A percentile compares a stretch with the other conserved stretches of the same genome.
Evolutionary conservation across 2,888 invertebrate species (phyloP).

Genomic region (Conistra vaccinii): DNA sequence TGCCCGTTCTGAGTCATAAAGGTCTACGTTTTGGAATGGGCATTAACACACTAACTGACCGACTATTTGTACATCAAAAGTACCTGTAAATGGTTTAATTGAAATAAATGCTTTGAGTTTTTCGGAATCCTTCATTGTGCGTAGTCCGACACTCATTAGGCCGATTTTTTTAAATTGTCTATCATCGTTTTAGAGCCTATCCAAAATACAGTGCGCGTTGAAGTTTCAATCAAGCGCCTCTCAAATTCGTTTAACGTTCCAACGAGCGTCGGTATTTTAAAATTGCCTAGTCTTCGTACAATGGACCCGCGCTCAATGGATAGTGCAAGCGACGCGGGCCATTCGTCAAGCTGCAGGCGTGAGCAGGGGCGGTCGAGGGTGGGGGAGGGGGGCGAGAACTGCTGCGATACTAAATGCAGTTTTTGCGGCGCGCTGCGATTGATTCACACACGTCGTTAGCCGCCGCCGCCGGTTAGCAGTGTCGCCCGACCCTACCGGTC

Average conservation of each 20-base stretch:
- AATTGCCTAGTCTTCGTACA: conserved; percentile 37
- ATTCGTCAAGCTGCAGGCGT: conserved; percentile 36
- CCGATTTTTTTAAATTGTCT: too few species aligned
- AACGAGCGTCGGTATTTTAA: conserved; percentile 35
- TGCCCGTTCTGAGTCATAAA: too few species aligned
- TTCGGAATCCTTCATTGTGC: too few species aligned
- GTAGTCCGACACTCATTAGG: too few species aligned
- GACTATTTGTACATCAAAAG: too few species aligned
- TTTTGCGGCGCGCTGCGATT: conserved; percentile 36
- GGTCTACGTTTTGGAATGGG: too few species aligned
- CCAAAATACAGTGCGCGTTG: background rate
- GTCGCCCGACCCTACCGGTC: background rate
- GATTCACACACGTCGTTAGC: conserved; percentile 51
- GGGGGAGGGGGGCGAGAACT: background rate
- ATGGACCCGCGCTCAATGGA: conserved; percentile 29
- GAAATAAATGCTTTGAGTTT: too few species aligned
- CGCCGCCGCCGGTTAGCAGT: conserved; percentile 7
- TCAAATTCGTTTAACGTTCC: conserved; percentile 1
- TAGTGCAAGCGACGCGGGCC: conserved; percentile 39
- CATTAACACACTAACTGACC: too few species aligned
- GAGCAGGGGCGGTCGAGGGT: background rate
- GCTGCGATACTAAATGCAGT: conserved; percentile 46
- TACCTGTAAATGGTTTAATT: too few species aligned
- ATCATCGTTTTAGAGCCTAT: background rate
- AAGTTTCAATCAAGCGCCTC: conserved; percentile 17